phyloP scores from a whole-genome alignment of 2,113 vertebrate genomes.

The Hystrix cristata region DNA sequence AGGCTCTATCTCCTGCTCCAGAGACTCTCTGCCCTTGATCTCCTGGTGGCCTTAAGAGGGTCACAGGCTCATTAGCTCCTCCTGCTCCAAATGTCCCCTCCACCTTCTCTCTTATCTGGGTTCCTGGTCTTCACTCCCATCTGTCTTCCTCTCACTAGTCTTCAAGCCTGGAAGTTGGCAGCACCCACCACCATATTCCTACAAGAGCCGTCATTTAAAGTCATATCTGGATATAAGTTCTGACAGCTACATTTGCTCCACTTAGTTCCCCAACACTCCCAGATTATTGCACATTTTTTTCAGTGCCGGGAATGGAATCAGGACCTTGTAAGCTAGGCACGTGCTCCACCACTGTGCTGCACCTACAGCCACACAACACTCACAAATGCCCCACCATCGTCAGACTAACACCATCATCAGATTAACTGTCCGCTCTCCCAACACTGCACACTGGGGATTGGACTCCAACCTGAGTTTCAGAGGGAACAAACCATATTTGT shows the following conservation, averaged over 20 bases:
- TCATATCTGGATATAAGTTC: too few relatives aligned
- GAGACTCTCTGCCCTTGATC: not conserved
- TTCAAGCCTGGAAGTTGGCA: not conserved
- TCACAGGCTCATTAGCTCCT: not conserved
- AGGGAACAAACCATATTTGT: not conserved
- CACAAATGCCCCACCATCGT: too few relatives aligned
- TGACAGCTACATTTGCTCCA: not conserved
- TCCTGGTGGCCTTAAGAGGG: not conserved
- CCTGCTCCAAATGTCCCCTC: not conserved
- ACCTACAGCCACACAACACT: not conserved
- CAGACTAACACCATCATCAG: not conserved
- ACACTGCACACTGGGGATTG: not conserved
- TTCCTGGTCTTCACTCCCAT: not conserved
- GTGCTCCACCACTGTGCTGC: not conserved
- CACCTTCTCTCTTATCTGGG: not conserved
- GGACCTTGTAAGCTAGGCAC: not conserved
- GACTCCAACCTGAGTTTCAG: not conserved
- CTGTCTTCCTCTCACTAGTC: not conserved
- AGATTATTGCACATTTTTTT: not conserved
- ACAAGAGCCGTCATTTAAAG: not conserved
- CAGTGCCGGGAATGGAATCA: not conserved
- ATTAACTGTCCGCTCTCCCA: not conserved
- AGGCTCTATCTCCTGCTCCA: not conserved
- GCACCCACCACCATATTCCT: not conserved
- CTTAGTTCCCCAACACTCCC: not conserved